Base-by-base conservation (phyloP, 2,113 vertebrate species). In the Lates calcarifer region DNA sequence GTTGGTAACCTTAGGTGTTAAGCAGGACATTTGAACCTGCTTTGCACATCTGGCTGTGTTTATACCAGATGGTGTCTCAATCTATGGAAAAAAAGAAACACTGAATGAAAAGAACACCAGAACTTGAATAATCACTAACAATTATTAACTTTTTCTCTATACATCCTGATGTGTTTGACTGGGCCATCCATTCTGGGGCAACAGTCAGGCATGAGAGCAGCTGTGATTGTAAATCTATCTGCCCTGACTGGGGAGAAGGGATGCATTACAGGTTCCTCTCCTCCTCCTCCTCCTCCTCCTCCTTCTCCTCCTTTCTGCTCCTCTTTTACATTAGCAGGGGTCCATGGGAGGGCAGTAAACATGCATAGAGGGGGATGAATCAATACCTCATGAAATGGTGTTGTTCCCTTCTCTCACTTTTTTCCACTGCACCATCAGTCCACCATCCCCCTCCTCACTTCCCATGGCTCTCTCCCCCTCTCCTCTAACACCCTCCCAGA, bases 301-400 rank as follows among this genome's bases (percentile, higher is more conserved):
- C 39, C 68, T 63, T 33, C 68, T 55, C 28, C 69, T 24, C 45
- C 39, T 18, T 57, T 31, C 72, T 55, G 3, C 62, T 68, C 56
- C 24, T 82, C 67, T 79, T 87, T 49, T 67, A 51, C 74, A 83
- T 82, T 55, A 58, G 51, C 66, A 35, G 28, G 69, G 74, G 43
- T 77, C 58, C 3, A 2, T 8, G 11, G 33, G 31, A 62, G 7
- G 47, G 45, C 72, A 53, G 78, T 70, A 86, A 89, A 86, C 74
- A 67, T 33, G 35, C 8, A 66, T 2, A 20, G 55, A 73, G 61
- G 43, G 43, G 57, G 58, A 14, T 51, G 60, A 75, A 91, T 93
- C 86, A 85, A 90, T 93, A 89, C 17, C 61, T 80, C 47, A 63
- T 61, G 63, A 70, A 83, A 69, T 73, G 76, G 10, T 82, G 63